These are phyloP conservation scores for Cladorhizidae sp. DNA, from an alignment of 37 sponge, comb jelly and placozoan genomes.

Conservation along the genomic window DNA sequence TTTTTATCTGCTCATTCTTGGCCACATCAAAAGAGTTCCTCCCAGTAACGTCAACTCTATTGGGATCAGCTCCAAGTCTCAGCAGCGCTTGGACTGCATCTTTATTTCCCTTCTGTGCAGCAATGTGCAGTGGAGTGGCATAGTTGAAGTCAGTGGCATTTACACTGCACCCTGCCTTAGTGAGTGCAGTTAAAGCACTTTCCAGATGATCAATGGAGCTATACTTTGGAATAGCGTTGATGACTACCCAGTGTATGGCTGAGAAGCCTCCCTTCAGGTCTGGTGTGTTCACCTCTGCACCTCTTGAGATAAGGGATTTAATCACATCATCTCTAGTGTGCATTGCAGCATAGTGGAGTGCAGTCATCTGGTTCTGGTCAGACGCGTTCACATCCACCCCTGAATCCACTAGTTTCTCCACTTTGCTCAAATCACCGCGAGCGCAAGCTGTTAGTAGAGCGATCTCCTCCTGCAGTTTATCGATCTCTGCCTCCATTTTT, in stretches of 20 bases:
- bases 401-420: slow-evolving; percentile 20
- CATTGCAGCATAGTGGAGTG: slow-evolving; percentile 74
- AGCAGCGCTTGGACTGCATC: slow-evolving; percentile 36
- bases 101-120: slow-evolving; percentile 56
- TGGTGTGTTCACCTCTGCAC: slow-evolving; percentile 42
- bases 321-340: slow-evolving; percentile 55
- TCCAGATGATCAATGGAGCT: slow-evolving; percentile 10
- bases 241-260: slow-evolving; percentile 71
- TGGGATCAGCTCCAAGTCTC: slow-evolving; percentile 61
- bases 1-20: slow-evolving; percentile 20
- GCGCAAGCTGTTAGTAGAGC: slow-evolving; percentile 34
- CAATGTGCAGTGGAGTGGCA: slow-evolving; percentile 69
- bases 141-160: slow-evolving; percentile 62
- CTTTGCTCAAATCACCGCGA: slow-evolving; percentile 51
- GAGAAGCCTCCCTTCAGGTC: slow-evolving; percentile 71
- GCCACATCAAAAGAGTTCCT: slow-evolving; percentile 50
- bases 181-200: slow-evolving; percentile 37
- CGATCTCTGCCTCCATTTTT: slow-evolving; percentile 25
- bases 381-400: slow-evolving; percentile 47
- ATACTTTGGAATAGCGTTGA: slow-evolving; percentile 44
- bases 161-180: slow-evolving; percentile 46
- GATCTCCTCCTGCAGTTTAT: slow-evolving; percentile 13
- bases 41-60: slow-evolving; percentile 48
- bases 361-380: slow-evolving; percentile 57
- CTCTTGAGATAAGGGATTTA: slow-evolving; percentile 36